phyloP scores from a whole-genome alignment of 2,888 invertebrate species.

The Drosophila pegasa region DNA sequence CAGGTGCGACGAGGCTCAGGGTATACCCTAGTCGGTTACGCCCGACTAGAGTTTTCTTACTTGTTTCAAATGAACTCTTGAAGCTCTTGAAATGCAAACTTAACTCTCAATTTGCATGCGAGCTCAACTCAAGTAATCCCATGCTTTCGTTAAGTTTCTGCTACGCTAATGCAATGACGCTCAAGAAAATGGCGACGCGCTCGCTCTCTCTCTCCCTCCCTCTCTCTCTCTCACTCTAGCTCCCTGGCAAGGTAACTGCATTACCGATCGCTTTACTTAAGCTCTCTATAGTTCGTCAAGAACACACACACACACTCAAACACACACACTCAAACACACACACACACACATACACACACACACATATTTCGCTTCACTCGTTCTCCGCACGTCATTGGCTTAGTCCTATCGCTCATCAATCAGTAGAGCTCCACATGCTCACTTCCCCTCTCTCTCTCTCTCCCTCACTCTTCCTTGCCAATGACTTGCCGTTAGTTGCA shows the following conservation, averaged over 20 bases:
- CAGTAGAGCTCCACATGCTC: neutral
- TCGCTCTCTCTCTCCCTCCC: no score
- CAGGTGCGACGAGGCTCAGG: no score
- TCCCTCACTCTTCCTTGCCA: neutral
- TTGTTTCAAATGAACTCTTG: neutral
- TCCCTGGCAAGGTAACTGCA: neutral
- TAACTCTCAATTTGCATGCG: neutral
- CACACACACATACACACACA: neutral
- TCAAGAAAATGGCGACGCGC: neutral
- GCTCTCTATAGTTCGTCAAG: no score
- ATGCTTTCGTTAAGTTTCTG: neutral
- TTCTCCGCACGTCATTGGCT: constrained; percentile 6
- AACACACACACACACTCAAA: neutral
- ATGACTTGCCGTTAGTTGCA: constrained; percentile 9
- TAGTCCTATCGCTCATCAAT: constrained; percentile 8
- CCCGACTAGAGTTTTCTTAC: no score
- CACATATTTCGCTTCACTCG: neutral
- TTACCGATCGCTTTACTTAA: neutral
- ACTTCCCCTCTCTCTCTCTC: neutral
- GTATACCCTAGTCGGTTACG: no score
- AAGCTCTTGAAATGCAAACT: neutral
- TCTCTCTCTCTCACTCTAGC: neutral
- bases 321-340: neutral
- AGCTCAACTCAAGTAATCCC: neutral
- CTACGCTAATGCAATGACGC: neutral